Evolutionary conservation across 2,797 vertebrate genomes (phyloP).

Genomic region (Gobio occitaniae): DNA sequence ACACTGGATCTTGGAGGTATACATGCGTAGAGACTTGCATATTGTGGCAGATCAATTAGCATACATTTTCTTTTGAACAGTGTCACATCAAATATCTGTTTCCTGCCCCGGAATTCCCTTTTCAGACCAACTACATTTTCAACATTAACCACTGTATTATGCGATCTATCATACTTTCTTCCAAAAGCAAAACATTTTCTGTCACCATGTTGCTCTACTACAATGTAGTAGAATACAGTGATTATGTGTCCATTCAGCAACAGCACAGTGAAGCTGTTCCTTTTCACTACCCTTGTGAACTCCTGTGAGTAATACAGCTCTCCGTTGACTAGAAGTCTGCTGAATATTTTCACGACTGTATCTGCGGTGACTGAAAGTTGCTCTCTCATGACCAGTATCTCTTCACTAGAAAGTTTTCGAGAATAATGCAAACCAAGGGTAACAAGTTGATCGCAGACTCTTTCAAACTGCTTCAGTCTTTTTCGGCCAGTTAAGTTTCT

Average conservation of each 20-base stretch:
- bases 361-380: background rate
- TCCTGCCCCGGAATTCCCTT: conserved; percentile 25
- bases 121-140: no score
- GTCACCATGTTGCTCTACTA: conserved; percentile 30
- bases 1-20: conserved; percentile 52
- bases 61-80: conserved; percentile 49
- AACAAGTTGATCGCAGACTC: background rate
- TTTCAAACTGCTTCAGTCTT: conserved; percentile 13
- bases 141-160: no score
- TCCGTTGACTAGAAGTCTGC: conserved; percentile 23
- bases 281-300: conserved; percentile 43
- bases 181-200: conserved; percentile 48
- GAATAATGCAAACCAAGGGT: conserved; percentile 30
- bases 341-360: conserved; percentile 34
- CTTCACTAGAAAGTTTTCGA: conserved; percentile 20
- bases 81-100: conserved; percentile 54
- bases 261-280: conserved; percentile 43
- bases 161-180: conserved; percentile 23
- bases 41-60: conserved; percentile 48
- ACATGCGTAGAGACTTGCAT: conserved; percentile 45
- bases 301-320: conserved; percentile 40
- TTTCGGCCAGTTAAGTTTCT: background rate
- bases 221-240: conserved; percentile 36
- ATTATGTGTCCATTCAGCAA: conserved; percentile 41
- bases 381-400: conserved; percentile 23